Evolutionary conservation across 2,888 invertebrate species (phyloP).

Genomic region (Apomyelois bistriatella): DNA sequence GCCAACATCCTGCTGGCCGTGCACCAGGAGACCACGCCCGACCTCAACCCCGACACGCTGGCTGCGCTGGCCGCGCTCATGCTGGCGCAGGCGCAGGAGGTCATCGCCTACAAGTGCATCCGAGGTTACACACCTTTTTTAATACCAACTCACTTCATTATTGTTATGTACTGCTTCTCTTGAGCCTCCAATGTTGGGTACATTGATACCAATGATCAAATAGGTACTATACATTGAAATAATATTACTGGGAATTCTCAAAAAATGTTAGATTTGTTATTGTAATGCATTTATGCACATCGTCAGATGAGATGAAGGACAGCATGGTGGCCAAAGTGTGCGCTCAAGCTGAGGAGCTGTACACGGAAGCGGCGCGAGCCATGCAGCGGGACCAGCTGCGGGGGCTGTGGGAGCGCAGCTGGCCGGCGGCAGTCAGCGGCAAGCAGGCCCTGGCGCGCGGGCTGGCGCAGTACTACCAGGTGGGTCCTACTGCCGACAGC

Average conservation of each 20-base stretch:
- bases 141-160: no score
- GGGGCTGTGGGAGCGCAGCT: slow-evolving; percentile 94
- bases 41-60: slow-evolving; percentile 95
- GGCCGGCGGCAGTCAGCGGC: slow-evolving; percentile 87
- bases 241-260: no score
- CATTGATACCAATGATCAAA: no score
- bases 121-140: slow-evolving; percentile 74
- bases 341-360: slow-evolving; percentile 95
- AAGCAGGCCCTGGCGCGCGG: slow-evolving; percentile 95
- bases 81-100: slow-evolving; percentile 99
- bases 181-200: no score
- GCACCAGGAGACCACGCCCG: slow-evolving; percentile 97
- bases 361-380: slow-evolving; percentile 92
- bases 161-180: no score
- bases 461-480: slow-evolving; percentile 92
- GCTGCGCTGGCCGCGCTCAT: slow-evolving; percentile 92
- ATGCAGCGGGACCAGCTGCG: slow-evolving; percentile 92
- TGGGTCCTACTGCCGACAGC: slow-evolving; percentile 31
- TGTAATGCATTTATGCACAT: no score
- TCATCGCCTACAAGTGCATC: slow-evolving; percentile 96
- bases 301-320: slow-evolving; percentile 98
- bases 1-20: slow-evolving; percentile 88
- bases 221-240: no score
- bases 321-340: slow-evolving; percentile 94
- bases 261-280: no score